Evolutionary conservation across 2,113 vertebrate species (phyloP).

Genomic region (Struthio camelus): DNA sequence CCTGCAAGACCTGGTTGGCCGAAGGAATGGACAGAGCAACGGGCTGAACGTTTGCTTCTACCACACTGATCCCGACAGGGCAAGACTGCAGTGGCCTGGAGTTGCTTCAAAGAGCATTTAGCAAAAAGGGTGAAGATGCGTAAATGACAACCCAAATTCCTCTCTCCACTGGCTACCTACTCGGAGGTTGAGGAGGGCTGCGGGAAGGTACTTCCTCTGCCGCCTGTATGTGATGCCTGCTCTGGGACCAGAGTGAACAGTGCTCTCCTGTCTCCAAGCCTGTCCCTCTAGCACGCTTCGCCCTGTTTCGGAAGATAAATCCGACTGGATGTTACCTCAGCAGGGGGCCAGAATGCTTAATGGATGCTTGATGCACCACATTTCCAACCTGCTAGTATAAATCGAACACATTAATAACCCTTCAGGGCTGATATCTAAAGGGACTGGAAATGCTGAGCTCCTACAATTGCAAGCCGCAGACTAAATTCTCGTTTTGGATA

Average conservation of each 20-base stretch:
- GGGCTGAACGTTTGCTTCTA: neutral
- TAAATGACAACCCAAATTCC: neutral
- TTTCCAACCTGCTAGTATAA: neutral
- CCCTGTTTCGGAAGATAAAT: neutral
- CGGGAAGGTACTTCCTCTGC: neutral
- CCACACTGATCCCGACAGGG: neutral
- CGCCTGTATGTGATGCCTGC: neutral
- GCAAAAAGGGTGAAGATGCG: neutral
- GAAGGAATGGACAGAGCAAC: neutral
- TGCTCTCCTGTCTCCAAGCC: neutral
- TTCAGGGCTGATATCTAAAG: neutral
- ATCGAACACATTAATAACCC: neutral
- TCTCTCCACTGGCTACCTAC: neutral
- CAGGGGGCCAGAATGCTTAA: neutral
- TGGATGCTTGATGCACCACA: neutral
- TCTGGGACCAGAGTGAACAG: accelerated
- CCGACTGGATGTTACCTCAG: neutral
- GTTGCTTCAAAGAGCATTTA: neutral
- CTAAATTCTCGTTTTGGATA: neutral
- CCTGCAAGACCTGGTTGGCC: neutral
- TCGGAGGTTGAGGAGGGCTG: neutral
- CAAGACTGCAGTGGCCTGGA: accelerated
- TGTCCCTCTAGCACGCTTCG: neutral
- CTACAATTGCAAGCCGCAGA: neutral
- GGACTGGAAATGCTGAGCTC: neutral